A percentile compares a stretch with the other conserved stretches of the same genome.
phyloP scores from a whole-genome alignment of 1,140 invertebrate genomes.

The Vanessa tameamea region DNA sequence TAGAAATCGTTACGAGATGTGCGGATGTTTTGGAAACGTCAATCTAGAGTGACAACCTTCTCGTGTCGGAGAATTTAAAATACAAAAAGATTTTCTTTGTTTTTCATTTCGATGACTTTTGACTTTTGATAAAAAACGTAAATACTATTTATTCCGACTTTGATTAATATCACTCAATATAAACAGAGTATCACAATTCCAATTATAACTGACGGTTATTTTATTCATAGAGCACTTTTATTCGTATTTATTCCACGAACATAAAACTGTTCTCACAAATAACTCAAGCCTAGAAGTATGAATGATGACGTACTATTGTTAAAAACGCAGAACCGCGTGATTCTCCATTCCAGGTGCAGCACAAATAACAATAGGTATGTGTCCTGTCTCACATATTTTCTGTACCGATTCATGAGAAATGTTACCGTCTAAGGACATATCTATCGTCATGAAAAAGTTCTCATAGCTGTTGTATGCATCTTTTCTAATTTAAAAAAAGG shows the following conservation, averaged over 20 bases:
- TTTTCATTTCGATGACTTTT: too few relatives aligned
- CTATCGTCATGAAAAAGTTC: background rate
- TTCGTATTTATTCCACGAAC: background rate
- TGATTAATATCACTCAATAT: too few relatives aligned
- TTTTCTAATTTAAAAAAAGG: background rate
- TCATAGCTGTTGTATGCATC: background rate
- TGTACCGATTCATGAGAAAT: constrained; percentile 2
- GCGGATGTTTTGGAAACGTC: too few relatives aligned
- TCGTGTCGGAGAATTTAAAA: too few relatives aligned
- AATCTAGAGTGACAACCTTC: too few relatives aligned
- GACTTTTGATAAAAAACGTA: too few relatives aligned
- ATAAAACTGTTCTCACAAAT: background rate
- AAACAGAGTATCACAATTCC: too few relatives aligned
- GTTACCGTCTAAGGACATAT: background rate
- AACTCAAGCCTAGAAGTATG: background rate
- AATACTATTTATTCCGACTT: too few relatives aligned
- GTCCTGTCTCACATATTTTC: constrained; percentile 7
- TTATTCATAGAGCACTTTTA: background rate
- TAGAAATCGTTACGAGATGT: too few relatives aligned
- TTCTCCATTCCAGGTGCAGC: constrained; percentile 1
- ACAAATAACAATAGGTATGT: background rate
- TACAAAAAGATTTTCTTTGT: too few relatives aligned
- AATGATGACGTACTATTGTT: background rate
- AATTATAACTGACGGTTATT: too few relatives aligned
- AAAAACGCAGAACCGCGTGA: background rate